Conservation (phyloP, 1,140 invertebrate genomes). For the Arctopsyche grandis region DNA sequence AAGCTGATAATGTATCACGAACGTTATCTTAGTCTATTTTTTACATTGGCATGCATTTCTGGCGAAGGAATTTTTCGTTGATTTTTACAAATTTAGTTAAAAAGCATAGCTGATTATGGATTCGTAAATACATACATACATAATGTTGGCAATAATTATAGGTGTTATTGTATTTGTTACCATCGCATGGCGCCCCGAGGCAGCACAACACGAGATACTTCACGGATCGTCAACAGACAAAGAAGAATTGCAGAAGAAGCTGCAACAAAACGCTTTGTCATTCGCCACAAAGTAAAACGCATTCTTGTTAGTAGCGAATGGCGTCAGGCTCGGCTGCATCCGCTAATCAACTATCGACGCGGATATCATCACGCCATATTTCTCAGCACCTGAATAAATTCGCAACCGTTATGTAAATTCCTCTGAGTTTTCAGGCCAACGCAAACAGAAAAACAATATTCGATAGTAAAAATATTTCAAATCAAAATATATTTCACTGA, state of each 20-base stretch:
- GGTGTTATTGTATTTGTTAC: no score
- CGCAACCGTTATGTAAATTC: slow-evolving; percentile 8
- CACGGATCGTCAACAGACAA: slow-evolving; percentile 17
- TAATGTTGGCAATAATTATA: no score
- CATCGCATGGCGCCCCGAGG: no score
- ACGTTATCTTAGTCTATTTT: no score
- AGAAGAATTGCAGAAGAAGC: slow-evolving; percentile 27
- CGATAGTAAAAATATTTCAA: not conserved
- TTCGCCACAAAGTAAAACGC: slow-evolving; percentile 36
- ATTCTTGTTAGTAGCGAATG: slow-evolving; percentile 36
- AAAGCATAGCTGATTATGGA: no score
- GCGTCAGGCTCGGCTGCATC: slow-evolving; percentile 16
- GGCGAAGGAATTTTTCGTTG: no score
- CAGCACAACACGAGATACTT: not conserved
- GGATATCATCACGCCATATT: slow-evolving; percentile 39
- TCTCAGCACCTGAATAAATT: not conserved
- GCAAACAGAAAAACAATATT: no score
- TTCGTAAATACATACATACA: no score
- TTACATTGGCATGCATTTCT: no score
- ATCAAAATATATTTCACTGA: not conserved
- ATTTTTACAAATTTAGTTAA: no score
- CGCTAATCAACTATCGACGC: slow-evolving; percentile 22
- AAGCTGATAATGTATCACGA: no score
- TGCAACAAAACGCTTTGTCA: slow-evolving; percentile 39
- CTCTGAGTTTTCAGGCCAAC: not conserved